Conservation (phyloP, 2,888 invertebrate species). For the Caenorhabditis imperialis region DNA sequence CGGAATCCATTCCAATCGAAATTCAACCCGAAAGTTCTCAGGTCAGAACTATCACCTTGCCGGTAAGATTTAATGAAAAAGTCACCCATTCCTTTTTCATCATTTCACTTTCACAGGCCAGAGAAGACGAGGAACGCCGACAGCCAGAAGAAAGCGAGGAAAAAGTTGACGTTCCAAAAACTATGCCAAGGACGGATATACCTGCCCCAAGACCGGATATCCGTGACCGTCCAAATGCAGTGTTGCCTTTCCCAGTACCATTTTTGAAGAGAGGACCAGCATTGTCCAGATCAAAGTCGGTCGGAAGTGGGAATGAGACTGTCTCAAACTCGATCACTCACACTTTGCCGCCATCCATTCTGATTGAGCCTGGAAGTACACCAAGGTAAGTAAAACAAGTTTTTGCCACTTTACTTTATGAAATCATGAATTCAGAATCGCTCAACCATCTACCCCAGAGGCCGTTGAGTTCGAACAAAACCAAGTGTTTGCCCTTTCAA, state of each 20-base stretch:
- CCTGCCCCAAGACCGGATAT: conserved; percentile 31
- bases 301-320: not conserved
- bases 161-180: conserved; percentile 3
- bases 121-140: not conserved
- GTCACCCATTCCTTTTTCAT: too few relatives aligned
- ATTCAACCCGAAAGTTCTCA: too few relatives aligned
- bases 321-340: conserved; percentile 17
- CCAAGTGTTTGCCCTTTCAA: conserved; percentile 46
- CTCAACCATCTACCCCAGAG: conserved; percentile 7
- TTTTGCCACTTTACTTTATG: not conserved
- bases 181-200: conserved; percentile 10
- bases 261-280: conserved; percentile 71
- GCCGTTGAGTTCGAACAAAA: conserved; percentile 18
- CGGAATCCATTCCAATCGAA: too few relatives aligned
- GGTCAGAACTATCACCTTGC: too few relatives aligned
- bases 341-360: conserved; percentile 70
- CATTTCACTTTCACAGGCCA: not conserved
- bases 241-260: conserved; percentile 77
- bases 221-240: conserved; percentile 59
- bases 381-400: conserved; percentile 26
- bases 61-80: not conserved
- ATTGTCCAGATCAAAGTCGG: conserved; percentile 40
- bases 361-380: conserved; percentile 59
- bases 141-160: not conserved
- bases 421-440: conserved; percentile 6